Conservation (phyloP, 2,113 vertebrate species). For the Kobus ellipsiprymnus region DNA sequence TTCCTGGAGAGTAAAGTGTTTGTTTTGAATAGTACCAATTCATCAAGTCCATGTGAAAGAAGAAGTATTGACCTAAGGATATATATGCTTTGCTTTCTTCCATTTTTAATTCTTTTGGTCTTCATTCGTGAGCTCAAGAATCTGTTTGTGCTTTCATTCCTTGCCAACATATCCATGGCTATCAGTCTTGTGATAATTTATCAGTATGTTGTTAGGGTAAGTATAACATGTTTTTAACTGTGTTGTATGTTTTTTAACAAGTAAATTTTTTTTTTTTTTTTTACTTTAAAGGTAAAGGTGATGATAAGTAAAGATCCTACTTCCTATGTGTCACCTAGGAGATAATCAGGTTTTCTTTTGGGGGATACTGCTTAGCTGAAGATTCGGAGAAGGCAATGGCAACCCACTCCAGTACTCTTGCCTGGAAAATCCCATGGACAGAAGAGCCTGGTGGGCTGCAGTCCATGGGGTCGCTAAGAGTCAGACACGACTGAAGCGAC, state of each 20-base stretch:
- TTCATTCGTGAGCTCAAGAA: conserved; percentile 88
- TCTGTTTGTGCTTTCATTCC: conserved; percentile 84
- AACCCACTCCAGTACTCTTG: too few species aligned
- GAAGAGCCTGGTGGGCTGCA: too few species aligned
- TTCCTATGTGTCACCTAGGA: background rate
- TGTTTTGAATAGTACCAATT: conserved; percentile 65
- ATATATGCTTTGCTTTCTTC: conserved; percentile 89
- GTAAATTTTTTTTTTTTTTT: background rate
- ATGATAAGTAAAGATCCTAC: background rate
- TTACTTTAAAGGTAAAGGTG: background rate
- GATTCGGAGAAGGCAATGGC: background rate
- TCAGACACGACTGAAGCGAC: too few species aligned
- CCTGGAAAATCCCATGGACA: too few species aligned
- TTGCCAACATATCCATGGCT: conserved; percentile 90
- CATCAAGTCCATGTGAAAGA: conserved; percentile 58
- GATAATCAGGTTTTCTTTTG: background rate
- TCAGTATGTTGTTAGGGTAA: conserved; percentile 84
- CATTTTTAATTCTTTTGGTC: conserved; percentile 85
- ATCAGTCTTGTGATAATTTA: conserved; percentile 89
- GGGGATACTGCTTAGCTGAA: background rate
- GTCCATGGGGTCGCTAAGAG: too few species aligned
- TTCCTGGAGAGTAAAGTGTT: conserved; percentile 69
- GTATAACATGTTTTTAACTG: conserved; percentile 46
- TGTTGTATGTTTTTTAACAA: background rate
- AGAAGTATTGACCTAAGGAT: conserved; percentile 83